Evolutionary conservation across 2,797 vertebrate genomes (phyloP).

Genomic region (Paramormyrops hopkinsi): DNA sequence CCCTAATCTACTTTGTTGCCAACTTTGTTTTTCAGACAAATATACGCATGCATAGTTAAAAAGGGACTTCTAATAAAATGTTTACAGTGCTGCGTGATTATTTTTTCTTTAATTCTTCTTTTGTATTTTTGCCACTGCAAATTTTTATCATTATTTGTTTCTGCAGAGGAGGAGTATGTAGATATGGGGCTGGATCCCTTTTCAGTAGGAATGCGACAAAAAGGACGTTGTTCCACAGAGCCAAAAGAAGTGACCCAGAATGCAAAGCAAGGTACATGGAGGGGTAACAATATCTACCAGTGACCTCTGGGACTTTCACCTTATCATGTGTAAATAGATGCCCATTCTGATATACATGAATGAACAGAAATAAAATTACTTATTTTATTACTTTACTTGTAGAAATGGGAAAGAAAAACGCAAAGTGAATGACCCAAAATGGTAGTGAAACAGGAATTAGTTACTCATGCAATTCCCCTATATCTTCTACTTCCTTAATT

Average conservation of each 20-base stretch:
- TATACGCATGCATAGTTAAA: background rate
- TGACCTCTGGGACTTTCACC: background rate
- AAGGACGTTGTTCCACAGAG: background rate
- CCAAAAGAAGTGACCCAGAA: background rate
- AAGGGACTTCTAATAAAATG: background rate
- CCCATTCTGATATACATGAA: background rate
- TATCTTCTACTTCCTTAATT: background rate
- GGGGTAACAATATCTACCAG: background rate
- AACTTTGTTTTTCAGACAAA: background rate
- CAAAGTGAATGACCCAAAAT: background rate
- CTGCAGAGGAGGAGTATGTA: background rate
- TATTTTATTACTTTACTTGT: background rate
- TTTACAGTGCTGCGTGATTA: background rate
- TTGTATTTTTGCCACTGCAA: background rate
- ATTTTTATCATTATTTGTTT: background rate
- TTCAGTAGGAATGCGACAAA: background rate
- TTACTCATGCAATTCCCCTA: background rate
- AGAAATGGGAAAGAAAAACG: background rate
- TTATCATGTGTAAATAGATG: background rate
- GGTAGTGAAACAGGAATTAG: background rate
- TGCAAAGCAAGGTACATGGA: background rate
- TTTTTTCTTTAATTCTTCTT: background rate
- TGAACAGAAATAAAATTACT: background rate
- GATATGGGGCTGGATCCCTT: background rate
- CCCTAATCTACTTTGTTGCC: background rate